phyloP scores from a whole-genome alignment of 1,140 invertebrate species.

The Trichoplusia ni region DNA sequence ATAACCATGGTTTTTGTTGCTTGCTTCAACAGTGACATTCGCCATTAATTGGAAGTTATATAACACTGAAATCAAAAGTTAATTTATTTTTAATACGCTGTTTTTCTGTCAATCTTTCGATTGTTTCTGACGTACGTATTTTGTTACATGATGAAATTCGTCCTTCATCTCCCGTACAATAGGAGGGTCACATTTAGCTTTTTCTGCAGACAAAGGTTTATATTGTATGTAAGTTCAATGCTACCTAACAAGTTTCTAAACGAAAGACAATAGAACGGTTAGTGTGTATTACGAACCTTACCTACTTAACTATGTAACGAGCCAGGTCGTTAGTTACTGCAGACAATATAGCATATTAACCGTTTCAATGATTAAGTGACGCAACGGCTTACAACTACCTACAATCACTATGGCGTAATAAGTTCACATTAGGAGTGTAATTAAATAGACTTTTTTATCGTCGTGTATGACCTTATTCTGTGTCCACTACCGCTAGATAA shows the following conservation, averaged over 20 bases:
- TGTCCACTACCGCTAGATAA: neutral
- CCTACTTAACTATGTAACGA: conserved; percentile 12
- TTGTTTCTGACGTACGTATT: too few relatives aligned
- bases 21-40: too few relatives aligned
- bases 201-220: too few relatives aligned
- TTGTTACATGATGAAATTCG: too few relatives aligned
- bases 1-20: too few relatives aligned
- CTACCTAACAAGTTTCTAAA: conserved; percentile 25
- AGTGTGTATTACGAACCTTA: conserved; percentile 22
- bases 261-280: conserved; percentile 26
- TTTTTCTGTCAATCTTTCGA: too few relatives aligned
- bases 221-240: conserved; percentile 27
- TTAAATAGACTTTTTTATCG: neutral
- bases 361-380: conserved; percentile 22
- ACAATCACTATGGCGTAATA: conserved; percentile 17
- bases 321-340: neutral
- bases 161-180: too few relatives aligned
- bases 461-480: neutral
- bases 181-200: too few relatives aligned
- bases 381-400: conserved; percentile 13
- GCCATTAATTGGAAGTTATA: too few relatives aligned
- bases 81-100: too few relatives aligned
- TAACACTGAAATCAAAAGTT: too few relatives aligned
- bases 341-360: conserved; percentile 4
- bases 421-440: conserved; percentile 3